Percentiles rank a stretch among this genome's conserved stretches.
phyloP scores from a whole-genome alignment of 2,888 invertebrate species.

The Eupithecia pulchellata region DNA sequence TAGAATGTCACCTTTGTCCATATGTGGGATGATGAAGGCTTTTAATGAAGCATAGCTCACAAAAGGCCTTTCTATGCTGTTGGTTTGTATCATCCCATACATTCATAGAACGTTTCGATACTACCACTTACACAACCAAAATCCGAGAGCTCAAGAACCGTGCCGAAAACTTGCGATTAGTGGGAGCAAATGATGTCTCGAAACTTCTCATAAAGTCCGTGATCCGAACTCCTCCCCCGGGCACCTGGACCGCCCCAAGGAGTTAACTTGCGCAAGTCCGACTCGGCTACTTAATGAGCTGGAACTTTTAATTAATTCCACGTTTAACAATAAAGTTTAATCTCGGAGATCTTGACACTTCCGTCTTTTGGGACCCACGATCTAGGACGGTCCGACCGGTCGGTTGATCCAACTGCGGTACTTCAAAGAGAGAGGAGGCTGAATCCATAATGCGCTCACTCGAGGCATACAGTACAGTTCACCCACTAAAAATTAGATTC shows the following conservation, averaged over 20 bases:
- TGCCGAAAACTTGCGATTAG: background rate
- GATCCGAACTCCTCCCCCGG: background rate
- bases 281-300: constrained; percentile 65
- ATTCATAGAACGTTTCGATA: background rate
- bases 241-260: background rate
- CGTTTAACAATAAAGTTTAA: constrained; percentile 65
- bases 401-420: too few species aligned
- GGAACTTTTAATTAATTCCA: constrained; percentile 77
- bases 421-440: too few species aligned
- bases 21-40: background rate
- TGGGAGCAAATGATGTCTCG: background rate
- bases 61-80: background rate
- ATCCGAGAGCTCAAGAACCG: background rate
- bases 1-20: too few species aligned
- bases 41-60: background rate
- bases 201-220: background rate
- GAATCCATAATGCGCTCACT: too few species aligned
- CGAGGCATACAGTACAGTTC: too few species aligned
- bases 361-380: constrained; percentile 33
- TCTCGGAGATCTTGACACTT: constrained; percentile 58
- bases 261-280: background rate
- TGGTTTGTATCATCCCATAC: too few species aligned
- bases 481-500: too few species aligned
- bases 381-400: too few species aligned
- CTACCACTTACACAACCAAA: background rate